A percentile compares a stretch with the other conserved stretches of the same genome.
phyloP scores from a whole-genome alignment of 2,888 invertebrate genomes.

The Rhagium mordax region DNA sequence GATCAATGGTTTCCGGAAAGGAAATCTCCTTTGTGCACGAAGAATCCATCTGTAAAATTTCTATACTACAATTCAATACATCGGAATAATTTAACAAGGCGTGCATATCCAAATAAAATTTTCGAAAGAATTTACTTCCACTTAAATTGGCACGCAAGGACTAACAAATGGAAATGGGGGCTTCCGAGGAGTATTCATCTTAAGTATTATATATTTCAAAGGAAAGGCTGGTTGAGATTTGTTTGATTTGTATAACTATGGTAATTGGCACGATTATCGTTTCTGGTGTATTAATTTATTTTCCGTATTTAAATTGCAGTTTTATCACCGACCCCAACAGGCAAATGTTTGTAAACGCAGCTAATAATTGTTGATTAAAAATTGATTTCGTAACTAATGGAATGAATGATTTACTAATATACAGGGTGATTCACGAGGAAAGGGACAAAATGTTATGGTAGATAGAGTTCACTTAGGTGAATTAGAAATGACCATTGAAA shows the following conservation, averaged over 20 bases:
- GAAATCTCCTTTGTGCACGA: conserved; percentile 46
- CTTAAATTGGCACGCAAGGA: conserved; percentile 21
- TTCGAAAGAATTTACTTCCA: conserved; percentile 41
- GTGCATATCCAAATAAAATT: conserved; percentile 48
- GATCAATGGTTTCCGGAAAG: conserved; percentile 51
- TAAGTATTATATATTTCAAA: background rate
- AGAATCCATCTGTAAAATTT: conserved; percentile 56
- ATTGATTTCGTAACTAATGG: too few species aligned
- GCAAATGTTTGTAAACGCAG: background rate
- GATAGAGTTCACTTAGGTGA: too few species aligned
- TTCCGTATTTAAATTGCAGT: background rate
- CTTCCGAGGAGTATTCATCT: conserved; percentile 16
- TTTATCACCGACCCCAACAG: background rate
- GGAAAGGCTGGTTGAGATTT: background rate
- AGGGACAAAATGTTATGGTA: too few species aligned
- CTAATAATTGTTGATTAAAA: too few species aligned
- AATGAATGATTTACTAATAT: too few species aligned
- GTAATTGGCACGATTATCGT: conserved; percentile 13
- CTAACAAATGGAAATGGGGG: conserved; percentile 18
- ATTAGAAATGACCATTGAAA: too few species aligned
- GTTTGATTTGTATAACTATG: conserved; percentile 7
- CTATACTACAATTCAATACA: conserved; percentile 59
- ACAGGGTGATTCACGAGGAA: too few species aligned
- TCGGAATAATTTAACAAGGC: conserved; percentile 62
- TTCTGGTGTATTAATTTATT: conserved; percentile 9